Conservation (phyloP, 1,140 invertebrate genomes). For the Potamilus streckersoni region DNA sequence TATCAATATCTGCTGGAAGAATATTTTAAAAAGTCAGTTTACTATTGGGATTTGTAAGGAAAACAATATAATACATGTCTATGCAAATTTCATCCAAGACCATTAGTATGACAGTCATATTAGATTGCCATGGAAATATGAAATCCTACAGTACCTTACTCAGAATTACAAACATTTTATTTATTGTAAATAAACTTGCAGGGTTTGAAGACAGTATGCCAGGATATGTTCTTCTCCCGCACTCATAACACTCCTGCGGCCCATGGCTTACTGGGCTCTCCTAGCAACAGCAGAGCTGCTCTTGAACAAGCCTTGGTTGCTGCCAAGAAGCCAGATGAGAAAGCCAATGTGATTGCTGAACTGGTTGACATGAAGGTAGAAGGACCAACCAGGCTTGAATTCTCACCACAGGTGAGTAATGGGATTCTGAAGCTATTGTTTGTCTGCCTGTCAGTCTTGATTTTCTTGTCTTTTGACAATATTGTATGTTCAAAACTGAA, state of each 20-base stretch:
- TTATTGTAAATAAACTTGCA: conserved; percentile 11
- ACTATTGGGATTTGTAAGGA: no score
- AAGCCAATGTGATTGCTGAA: conserved; percentile 53
- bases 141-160: background rate
- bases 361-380: conserved; percentile 59
- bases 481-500: background rate
- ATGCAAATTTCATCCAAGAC: background rate
- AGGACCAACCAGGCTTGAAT: conserved; percentile 46
- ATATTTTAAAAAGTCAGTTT: no score
- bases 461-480: background rate
- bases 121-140: conserved; percentile 1
- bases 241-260: conserved; percentile 43
- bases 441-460: background rate
- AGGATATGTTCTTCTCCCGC: conserved; percentile 67
- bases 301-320: conserved; percentile 53
- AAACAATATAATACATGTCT: background rate
- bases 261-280: conserved; percentile 35
- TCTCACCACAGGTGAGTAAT: conserved; percentile 49
- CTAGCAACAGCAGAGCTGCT: conserved; percentile 39
- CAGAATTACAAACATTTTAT: background rate
- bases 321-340: conserved; percentile 45
- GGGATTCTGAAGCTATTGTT: background rate
- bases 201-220: conserved; percentile 61
- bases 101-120: background rate
- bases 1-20: no score